Conservation (phyloP, 2,113 vertebrate genomes). For the Dipodomys stephensi region DNA sequence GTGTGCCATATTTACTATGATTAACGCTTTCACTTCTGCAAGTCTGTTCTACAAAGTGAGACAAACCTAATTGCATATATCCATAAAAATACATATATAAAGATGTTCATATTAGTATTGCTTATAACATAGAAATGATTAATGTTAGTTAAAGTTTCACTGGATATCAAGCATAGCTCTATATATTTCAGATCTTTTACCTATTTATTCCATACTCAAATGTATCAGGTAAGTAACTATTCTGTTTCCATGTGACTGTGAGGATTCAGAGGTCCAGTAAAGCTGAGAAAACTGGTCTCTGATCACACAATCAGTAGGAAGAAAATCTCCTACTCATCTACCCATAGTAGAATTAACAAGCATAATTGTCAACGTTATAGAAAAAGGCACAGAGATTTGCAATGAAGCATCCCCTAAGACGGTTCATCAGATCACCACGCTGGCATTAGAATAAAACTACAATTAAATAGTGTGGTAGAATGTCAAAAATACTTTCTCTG, state of each 20-base stretch:
- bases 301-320: neutral
- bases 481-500: conserved; percentile 35
- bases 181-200: neutral
- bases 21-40: conserved; percentile 19
- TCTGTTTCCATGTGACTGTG: neutral
- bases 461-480: conserved; percentile 18
- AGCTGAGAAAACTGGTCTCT: neutral
- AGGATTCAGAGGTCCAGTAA: neutral
- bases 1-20: neutral
- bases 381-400: neutral
- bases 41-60: neutral
- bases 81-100: neutral
- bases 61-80: neutral
- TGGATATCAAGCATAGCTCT: neutral
- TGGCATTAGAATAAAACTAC: conserved; percentile 16
- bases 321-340: neutral
- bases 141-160: neutral
- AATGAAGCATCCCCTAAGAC: neutral
- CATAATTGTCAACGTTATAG: neutral
- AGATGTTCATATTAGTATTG: neutral
- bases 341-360: neutral
- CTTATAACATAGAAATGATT: neutral
- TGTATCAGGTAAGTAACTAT: neutral
- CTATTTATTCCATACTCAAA: neutral
- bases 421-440: conserved; percentile 6